A percentile compares a stretch with the other conserved stretches of the same genome.
Conservation (phyloP, 2,113 vertebrate genomes). For the Rattus norvegicus region DNA sequence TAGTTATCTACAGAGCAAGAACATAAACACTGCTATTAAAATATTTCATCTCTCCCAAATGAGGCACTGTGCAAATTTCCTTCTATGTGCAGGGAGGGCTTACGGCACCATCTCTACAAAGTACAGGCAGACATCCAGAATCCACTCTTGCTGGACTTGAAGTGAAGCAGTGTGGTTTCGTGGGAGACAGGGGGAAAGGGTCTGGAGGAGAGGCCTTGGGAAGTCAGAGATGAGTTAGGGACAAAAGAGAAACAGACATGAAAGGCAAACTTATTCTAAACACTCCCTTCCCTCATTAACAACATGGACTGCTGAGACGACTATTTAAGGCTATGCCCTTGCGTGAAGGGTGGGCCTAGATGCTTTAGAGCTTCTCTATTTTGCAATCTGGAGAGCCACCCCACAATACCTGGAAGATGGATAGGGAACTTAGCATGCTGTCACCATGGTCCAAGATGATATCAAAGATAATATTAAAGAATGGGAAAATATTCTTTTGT, state of each 20-base stretch:
- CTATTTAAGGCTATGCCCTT: neutral
- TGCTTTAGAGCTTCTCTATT: neutral
- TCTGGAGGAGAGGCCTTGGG: neutral
- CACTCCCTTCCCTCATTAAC: neutral
- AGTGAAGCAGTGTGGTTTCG: neutral
- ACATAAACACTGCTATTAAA: constrained; percentile 72
- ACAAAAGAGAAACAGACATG: neutral
- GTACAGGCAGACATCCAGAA: constrained; percentile 44
- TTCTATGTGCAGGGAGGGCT: constrained; percentile 20
- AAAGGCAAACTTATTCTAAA: neutral
- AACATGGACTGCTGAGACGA: fast-evolving
- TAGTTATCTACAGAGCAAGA: constrained; percentile 65
- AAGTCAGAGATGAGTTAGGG: neutral
- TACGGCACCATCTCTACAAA: constrained; percentile 29
- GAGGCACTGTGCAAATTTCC: constrained; percentile 50
- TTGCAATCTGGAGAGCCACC: neutral
- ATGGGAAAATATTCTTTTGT: neutral
- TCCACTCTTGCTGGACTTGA: constrained; percentile 19
- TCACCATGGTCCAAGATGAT: neutral
- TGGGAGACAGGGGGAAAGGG: neutral
- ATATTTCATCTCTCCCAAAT: constrained; percentile 67
- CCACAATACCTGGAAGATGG: neutral
- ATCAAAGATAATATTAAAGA: neutral
- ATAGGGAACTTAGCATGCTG: neutral
- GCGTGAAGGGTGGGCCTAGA: no score